Evolutionary conservation across 2,888 invertebrate genomes (phyloP).

Genomic region (Brenthis daphne): DNA sequence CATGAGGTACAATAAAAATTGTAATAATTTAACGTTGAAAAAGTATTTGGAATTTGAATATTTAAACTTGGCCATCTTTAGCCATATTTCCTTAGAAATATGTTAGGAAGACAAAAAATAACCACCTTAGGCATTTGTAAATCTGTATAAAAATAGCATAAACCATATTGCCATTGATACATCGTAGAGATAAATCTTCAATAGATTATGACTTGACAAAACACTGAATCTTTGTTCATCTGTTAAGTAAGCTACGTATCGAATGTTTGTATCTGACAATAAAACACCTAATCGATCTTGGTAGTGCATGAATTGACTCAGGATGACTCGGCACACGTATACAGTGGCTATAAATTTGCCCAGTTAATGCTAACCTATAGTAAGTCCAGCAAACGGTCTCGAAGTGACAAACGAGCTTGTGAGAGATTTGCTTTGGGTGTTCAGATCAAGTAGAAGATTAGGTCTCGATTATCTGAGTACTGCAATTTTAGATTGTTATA

Average conservation of each 20-base stretch:
- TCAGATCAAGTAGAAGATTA: slow-evolving; percentile 38
- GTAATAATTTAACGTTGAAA: too few species aligned
- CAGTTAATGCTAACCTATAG: slow-evolving; percentile 47
- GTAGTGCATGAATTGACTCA: slow-evolving; percentile 35
- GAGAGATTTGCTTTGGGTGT: slow-evolving; percentile 43
- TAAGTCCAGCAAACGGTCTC: slow-evolving; percentile 47
- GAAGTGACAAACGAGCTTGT: slow-evolving; percentile 51
- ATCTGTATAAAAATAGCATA: background rate
- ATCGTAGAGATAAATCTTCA: background rate
- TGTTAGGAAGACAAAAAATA: too few species aligned
- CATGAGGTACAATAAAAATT: too few species aligned
- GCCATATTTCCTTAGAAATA: too few species aligned
- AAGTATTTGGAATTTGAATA: too few species aligned
- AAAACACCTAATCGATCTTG: slow-evolving; percentile 32
- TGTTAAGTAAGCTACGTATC: slow-evolving; percentile 12
- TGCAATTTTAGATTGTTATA: background rate
- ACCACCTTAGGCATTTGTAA: too few species aligned
- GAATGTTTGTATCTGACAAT: slow-evolving; percentile 24
- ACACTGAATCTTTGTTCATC: background rate
- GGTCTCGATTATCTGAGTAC: slow-evolving; percentile 21
- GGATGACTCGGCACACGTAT: slow-evolving; percentile 42
- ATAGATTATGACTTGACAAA: background rate
- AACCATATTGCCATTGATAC: background rate
- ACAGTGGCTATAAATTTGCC: slow-evolving; percentile 52
- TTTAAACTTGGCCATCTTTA: too few species aligned